Conservation (phyloP, 2,113 vertebrate species). For the Menura novaehollandiae region DNA sequence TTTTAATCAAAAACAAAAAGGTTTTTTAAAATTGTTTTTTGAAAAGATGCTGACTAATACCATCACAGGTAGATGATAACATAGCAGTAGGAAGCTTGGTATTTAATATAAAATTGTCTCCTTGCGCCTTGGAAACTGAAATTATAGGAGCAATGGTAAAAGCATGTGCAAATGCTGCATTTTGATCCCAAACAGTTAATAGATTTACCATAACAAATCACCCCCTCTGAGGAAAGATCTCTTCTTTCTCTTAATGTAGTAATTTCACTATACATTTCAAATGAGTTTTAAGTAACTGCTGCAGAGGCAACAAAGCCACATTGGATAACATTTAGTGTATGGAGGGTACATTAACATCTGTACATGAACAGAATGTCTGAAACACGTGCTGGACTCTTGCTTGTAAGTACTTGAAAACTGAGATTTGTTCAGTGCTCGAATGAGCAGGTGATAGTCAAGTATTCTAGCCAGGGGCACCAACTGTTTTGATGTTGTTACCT, state of each 20-base stretch:
- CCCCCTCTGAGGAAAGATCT: not conserved
- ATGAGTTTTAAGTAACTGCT: not conserved
- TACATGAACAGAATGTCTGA: not conserved
- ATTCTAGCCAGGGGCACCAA: slow-evolving; percentile 52
- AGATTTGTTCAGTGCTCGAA: slow-evolving; percentile 43
- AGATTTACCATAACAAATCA: not conserved
- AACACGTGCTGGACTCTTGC: slow-evolving; percentile 47
- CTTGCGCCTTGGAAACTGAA: not conserved
- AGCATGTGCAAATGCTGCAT: not conserved
- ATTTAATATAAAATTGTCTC: not conserved
- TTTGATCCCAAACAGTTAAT: not conserved
- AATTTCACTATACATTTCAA: not conserved
- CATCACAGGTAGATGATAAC: not conserved
- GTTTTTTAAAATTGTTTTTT: not conserved
- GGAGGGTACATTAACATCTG: slow-evolving; percentile 1
- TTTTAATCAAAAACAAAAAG: not conserved
- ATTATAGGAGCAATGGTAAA: not conserved
- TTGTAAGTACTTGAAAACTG: slow-evolving; percentile 61
- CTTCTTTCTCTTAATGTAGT: not conserved
- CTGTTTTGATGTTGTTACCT: slow-evolving; percentile 43
- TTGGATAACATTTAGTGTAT: not conserved
- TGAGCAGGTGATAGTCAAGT: slow-evolving; percentile 47
- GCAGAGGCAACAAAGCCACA: not conserved
- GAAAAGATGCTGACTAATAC: not conserved
- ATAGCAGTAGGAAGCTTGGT: not conserved